Percentiles rank a stretch among this genome's conserved stretches.
Evolutionary conservation across 2,888 invertebrate genomes (phyloP).

Genomic region (Ectemnius continuus): DNA sequence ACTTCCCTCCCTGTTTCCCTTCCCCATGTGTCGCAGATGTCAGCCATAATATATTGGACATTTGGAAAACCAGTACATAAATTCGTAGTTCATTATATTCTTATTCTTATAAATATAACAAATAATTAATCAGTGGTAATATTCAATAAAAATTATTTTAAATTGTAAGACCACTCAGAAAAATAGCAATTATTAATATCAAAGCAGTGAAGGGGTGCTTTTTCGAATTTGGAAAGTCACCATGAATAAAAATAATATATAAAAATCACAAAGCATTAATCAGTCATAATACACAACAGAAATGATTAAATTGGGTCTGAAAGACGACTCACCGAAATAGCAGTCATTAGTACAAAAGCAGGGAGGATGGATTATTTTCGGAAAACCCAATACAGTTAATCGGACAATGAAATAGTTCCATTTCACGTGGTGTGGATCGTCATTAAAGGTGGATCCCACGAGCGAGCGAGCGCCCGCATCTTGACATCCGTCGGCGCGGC

Average conservation of each 20-base stretch:
- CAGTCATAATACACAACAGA: too few relatives aligned
- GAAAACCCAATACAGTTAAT: neutral
- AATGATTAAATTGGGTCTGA: neutral
- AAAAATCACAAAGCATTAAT: too few relatives aligned
- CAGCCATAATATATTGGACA: neutral
- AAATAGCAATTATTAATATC: too few relatives aligned
- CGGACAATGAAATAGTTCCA: neutral
- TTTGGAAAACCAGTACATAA: neutral
- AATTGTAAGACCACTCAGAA: too few relatives aligned
- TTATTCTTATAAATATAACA: too few relatives aligned
- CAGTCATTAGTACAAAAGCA: neutral
- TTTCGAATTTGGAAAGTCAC: too few relatives aligned
- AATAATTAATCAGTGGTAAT: too few relatives aligned
- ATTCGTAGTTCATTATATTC: neutral
- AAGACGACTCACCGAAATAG: neutral
- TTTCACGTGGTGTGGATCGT: conserved; percentile 18
- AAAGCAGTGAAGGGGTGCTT: too few relatives aligned
- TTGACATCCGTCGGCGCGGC: conserved; percentile 64
- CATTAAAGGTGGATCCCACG: conserved; percentile 63
- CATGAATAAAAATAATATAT: too few relatives aligned
- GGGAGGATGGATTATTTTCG: neutral
- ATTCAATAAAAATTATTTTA: too few relatives aligned
- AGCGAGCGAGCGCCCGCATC: conserved; percentile 66
- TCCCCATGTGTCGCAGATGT: neutral
- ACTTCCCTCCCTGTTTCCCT: neutral